These are phyloP conservation scores for Austrofundulus limnaeus DNA, from an alignment of 2,113 vertebrate genomes.

Conservation along the genomic window DNA sequence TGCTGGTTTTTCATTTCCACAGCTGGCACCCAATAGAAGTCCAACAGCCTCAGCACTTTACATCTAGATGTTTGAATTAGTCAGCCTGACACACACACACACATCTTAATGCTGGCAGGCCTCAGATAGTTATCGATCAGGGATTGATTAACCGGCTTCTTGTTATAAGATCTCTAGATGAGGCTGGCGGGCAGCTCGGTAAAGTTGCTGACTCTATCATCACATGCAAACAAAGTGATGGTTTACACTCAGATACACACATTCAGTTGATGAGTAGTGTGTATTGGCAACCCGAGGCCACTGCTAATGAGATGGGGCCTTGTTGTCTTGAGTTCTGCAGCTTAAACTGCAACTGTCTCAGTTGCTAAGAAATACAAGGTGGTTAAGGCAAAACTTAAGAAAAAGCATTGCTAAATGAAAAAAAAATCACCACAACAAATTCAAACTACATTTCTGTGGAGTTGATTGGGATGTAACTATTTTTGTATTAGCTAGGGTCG, in stretches of 20 bases:
- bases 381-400: background rate
- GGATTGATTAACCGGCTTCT: conserved; percentile 72
- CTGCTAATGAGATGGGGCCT: conserved; percentile 67
- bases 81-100: conserved; percentile 32
- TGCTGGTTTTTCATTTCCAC: conserved; percentile 61
- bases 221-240: conserved; percentile 11
- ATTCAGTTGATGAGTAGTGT: conserved; percentile 51
- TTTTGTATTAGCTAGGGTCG: no score
- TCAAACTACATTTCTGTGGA: no score
- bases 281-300: conserved; percentile 57
- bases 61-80: conserved; percentile 50
- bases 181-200: conserved; percentile 52
- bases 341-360: conserved; percentile 24
- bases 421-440: no score
- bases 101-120: conserved; percentile 16
- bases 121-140: conserved; percentile 72
- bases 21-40: conserved; percentile 42
- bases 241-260: conserved; percentile 9
- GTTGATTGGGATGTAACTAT: no score
- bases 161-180: conserved; percentile 72
- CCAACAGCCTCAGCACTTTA: conserved; percentile 36
- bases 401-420: no score
- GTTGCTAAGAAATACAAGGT: background rate
- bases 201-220: conserved; percentile 74
- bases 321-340: conserved; percentile 50